Evolutionary conservation across 2,888 invertebrate genomes (phyloP).

Genomic region (Leucania comma): DNA sequence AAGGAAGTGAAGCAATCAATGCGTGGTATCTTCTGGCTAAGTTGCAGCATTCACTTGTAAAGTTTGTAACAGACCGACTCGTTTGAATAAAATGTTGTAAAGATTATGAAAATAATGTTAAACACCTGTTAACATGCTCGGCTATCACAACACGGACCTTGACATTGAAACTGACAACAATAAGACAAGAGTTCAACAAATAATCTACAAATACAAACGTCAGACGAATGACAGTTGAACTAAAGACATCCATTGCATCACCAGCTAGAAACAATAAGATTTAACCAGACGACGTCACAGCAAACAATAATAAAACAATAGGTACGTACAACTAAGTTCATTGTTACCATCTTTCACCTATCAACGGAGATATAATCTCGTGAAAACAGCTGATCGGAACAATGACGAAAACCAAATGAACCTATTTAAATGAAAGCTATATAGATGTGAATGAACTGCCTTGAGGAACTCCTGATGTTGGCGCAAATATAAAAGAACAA

Average conservation of each 20-base stretch:
- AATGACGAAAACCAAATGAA: conserved; percentile 89
- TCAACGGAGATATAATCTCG: conserved; percentile 85
- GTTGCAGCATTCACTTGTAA: conserved; percentile 30
- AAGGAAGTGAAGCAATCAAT: conserved; percentile 56
- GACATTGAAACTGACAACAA: conserved; percentile 59
- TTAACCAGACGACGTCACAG: conserved; percentile 76
- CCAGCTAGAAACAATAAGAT: conserved; percentile 79
- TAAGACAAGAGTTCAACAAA: conserved; percentile 56
- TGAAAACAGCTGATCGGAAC: conserved; percentile 88
- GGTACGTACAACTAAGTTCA: conserved; percentile 82
- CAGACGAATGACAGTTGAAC: conserved; percentile 65
- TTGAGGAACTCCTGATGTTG: conserved; percentile 87
- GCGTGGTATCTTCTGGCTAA: conserved; percentile 47
- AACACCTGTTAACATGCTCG: conserved; percentile 35
- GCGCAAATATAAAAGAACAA: conserved; percentile 90
- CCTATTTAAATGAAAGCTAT: conserved; percentile 76
- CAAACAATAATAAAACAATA: conserved; percentile 71
- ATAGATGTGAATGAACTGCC: conserved; percentile 89
- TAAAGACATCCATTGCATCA: conserved; percentile 74
- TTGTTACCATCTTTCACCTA: conserved; percentile 82
- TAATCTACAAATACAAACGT: conserved; percentile 65
- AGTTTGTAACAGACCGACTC: conserved; percentile 13
- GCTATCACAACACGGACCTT: conserved; percentile 38
- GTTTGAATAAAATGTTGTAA: conserved; percentile 17
- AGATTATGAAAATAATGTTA: conserved; percentile 24